phyloP scores from a whole-genome alignment of 2,113 vertebrate species.

The Mirza zaza region DNA sequence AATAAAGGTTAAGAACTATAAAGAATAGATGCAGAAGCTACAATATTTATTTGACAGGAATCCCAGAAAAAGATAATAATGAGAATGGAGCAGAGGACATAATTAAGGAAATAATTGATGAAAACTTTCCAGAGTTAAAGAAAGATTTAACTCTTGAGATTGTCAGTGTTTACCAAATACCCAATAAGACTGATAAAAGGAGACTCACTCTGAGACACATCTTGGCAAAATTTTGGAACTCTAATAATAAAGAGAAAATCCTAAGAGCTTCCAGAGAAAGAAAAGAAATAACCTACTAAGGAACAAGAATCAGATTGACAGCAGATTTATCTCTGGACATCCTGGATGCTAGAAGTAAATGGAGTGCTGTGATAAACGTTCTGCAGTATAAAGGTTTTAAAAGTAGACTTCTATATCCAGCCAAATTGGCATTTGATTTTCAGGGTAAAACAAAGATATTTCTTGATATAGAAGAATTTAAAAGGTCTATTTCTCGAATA shows the following conservation, averaged over 20 bases:
- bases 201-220: conserved; percentile 42
- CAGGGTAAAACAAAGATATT: conserved; percentile 36
- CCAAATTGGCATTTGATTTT: conserved; percentile 32
- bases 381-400: conserved; percentile 9
- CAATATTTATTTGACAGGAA: conserved; percentile 52
- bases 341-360: conserved; percentile 45
- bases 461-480: conserved; percentile 51
- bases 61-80: conserved; percentile 31
- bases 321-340: conserved; percentile 27
- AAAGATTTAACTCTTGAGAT: neutral
- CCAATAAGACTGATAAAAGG: neutral
- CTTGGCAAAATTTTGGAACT: conserved; percentile 47
- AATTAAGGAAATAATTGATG: conserved; percentile 29
- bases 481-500: neutral
- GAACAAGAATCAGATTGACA: conserved; percentile 22
- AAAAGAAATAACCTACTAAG: conserved; percentile 42
- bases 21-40: conserved; percentile 13
- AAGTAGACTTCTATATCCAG: conserved; percentile 15
- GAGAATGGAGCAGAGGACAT: conserved; percentile 53
- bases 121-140: conserved; percentile 38
- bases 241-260: conserved; percentile 38
- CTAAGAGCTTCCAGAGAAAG: neutral
- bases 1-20: neutral
- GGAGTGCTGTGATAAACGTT: neutral
- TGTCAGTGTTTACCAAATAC: neutral